Conservation (phyloP, 2,888 invertebrate genomes). For the Sesia bembeciformis region DNA sequence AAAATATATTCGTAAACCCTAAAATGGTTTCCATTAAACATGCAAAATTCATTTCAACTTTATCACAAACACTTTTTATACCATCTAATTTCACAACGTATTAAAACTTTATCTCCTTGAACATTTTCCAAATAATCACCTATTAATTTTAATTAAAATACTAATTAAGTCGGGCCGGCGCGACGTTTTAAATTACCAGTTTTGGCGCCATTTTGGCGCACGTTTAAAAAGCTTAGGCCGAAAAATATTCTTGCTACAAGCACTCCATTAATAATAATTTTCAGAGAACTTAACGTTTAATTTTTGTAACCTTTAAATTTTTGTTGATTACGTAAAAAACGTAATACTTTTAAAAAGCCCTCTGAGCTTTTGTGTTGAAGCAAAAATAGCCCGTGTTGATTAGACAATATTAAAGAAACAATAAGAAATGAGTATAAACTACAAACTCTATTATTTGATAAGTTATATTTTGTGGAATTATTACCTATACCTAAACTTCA, state of each 20-base stretch:
- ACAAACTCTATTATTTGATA: no score
- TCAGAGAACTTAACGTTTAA: slow-evolving; percentile 14
- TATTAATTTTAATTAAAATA: slow-evolving; percentile 66
- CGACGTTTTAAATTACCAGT: slow-evolving; percentile 51
- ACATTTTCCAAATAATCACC: slow-evolving; percentile 46
- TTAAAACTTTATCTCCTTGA: slow-evolving; percentile 23
- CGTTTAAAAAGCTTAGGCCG: slow-evolving; percentile 46
- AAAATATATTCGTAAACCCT: no score
- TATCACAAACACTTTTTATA: no score
- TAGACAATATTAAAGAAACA: no score
- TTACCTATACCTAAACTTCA: no score
- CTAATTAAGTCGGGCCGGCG: slow-evolving; percentile 50
- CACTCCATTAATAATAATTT: slow-evolving; percentile 57
- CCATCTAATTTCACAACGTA: not conserved
- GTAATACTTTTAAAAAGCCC: not conserved
- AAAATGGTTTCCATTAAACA: no score
- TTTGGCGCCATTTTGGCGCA: slow-evolving; percentile 33
- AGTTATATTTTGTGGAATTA: no score
- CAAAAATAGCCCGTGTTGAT: no score
- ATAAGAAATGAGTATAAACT: no score
- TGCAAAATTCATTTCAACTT: no score
- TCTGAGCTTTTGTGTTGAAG: no score
- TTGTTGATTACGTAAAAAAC: not conserved
- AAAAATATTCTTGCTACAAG: slow-evolving; percentile 44
- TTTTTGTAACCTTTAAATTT: slow-evolving; percentile 6